These are phyloP conservation scores for Pristionchus mayeri DNA, from an alignment of 2,888 invertebrate genomes.

Conservation along the genomic window DNA sequence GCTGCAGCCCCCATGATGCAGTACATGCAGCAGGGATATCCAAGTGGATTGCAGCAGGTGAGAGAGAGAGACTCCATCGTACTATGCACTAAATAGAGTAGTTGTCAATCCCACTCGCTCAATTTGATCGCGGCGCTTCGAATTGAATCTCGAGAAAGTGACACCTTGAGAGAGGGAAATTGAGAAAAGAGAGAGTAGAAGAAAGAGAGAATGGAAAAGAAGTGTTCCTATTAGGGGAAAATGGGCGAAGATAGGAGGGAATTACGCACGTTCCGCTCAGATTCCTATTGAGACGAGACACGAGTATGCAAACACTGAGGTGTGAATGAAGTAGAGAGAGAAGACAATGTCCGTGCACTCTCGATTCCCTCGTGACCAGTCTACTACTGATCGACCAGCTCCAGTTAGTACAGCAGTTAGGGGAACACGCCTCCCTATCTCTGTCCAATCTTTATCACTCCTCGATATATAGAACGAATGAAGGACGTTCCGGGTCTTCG, in stretches of 20 bases:
- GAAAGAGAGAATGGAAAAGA: background rate
- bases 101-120: no score
- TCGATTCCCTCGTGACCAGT: conserved; percentile 1
- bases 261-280: background rate
- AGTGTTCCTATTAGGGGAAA: conserved; percentile 5
- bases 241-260: background rate
- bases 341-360: conserved; percentile 16
- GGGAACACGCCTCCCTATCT: conserved; percentile 18
- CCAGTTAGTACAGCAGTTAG: conserved; percentile 7
- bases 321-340: conserved; percentile 21
- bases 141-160: background rate
- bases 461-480: conserved; percentile 13
- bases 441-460: conserved; percentile 38
- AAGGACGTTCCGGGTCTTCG: conserved; percentile 35
- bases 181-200: no score
- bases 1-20: conserved; percentile 15
- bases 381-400: background rate
- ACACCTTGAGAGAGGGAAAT: background rate
- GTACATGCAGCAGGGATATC: conserved; percentile 1
- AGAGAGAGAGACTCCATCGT: background rate
- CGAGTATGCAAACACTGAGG: conserved; percentile 6
- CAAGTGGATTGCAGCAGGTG: background rate
- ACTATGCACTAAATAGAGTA: background rate
- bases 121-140: background rate
- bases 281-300: background rate